A percentile compares a stretch with the other conserved stretches of the same genome.
These are phyloP conservation scores for Petrophora chlorosata DNA, from an alignment of 2,888 invertebrate genomes.

Conservation along the genomic window DNA sequence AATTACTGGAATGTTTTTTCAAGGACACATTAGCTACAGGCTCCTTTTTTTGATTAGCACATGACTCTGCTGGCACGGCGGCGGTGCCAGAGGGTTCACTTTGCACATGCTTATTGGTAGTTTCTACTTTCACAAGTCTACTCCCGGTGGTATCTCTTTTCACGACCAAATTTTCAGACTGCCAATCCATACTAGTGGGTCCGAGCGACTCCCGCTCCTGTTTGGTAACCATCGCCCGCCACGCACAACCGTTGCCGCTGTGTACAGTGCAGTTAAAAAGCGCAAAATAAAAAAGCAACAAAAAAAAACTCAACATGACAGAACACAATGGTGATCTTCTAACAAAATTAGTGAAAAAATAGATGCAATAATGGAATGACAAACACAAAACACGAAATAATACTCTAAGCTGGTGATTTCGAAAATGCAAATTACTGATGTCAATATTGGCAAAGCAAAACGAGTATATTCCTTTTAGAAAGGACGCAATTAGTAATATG, in stretches of 20 bases:
- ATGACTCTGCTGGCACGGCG: too few species aligned
- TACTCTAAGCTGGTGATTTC: constrained; percentile 2
- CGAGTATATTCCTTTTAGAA: too few species aligned
- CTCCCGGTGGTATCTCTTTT: neutral
- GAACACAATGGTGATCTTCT: too few species aligned
- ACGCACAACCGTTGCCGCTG: constrained; percentile 29
- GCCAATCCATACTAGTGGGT: constrained; percentile 3
- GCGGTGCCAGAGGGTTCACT: neutral
- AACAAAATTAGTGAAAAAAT: too few species aligned
- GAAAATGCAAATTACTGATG: too few species aligned
- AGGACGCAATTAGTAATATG: too few species aligned
- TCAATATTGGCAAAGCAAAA: too few species aligned
- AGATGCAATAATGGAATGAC: neutral
- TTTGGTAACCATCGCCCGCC: constrained; percentile 32
- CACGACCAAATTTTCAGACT: neutral
- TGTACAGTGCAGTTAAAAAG: constrained; percentile 26
- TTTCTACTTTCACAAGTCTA: neutral
- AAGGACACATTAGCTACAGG: neutral
- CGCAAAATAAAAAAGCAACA: constrained; percentile 23
- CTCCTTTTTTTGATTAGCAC: neutral
- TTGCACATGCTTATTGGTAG: neutral
- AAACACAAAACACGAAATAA: neutral
- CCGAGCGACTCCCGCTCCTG: constrained; percentile 7
- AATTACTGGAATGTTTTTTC: too few species aligned
- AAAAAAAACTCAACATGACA: constrained; percentile 1